Evolutionary conservation across 2,888 invertebrate species (phyloP), one percentile per base, ranked within the genome.

Genomic region (Trichacis sp.): DNA sequence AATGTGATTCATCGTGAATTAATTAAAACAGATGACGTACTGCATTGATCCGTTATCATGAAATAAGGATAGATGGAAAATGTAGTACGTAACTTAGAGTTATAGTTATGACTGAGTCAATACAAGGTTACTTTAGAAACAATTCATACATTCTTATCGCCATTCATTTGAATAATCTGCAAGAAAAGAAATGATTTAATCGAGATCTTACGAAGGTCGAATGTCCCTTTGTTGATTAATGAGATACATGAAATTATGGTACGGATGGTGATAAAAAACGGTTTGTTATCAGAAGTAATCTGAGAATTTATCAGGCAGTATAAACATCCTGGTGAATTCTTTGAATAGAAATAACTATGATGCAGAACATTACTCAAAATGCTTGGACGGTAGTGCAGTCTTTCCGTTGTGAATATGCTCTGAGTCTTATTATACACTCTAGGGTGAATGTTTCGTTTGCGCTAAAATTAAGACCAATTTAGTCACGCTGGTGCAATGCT

Each of bases 381-480:
- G 24, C 24, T 24, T 8, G 24, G n/a, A 33, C n/a, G 33, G n/a
- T n/a, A 6, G 6, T 33, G 11, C 33, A n/a, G n/a, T 33, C 33
- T 33, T 33, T n/a, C 6, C 33, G n/a, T 6, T 33, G 33, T 33
- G 33, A 6, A 33, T 9, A n/a, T 33, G 2, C 11, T 11, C 33
- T 9, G 33, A 33, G n/a, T 33, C 33, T 33, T 33, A 33, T 33
- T 33, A 33, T 33, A 33, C 33, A 33, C 33, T 33, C 24, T 33
- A n/a, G 33, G 33, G 33, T 33, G 33, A 33, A 33, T 33, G 12
- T 8, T 45, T 45, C 45, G 45, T 45, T 45, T 45, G 45, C 19
- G 11, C 19, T 45, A 19, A 18, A 45, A 45, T 45, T 45, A 45
- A 18, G 19, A 9, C 19, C 9, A 45, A 18, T 45, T 45, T 17